Conservation (phyloP, 2,888 invertebrate genomes). For the Lepetodrilus schrolli region DNA sequence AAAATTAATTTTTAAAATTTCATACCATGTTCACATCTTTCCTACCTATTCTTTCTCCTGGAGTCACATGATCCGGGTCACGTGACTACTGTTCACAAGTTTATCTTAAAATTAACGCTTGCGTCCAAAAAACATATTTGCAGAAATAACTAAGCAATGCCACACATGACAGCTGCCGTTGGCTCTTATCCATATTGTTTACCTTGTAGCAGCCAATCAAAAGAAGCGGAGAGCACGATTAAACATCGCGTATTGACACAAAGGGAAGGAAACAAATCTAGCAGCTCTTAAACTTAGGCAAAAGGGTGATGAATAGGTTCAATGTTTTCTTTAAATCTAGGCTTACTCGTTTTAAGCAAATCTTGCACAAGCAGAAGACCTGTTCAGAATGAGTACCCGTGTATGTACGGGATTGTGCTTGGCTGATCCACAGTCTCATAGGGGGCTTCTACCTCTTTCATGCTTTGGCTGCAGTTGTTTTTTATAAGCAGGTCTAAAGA, state of each 20-base stretch:
- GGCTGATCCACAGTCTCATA: too few relatives aligned
- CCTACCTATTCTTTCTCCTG: too few relatives aligned
- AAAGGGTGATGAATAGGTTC: slow-evolving; percentile 8
- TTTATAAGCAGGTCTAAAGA: too few relatives aligned
- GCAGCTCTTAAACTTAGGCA: slow-evolving; percentile 23
- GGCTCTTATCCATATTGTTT: background rate
- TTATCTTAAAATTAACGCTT: background rate
- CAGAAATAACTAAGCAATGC: slow-evolving; percentile 26
- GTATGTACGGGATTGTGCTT: too few relatives aligned
- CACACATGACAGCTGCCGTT: slow-evolving; percentile 21
- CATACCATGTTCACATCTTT: too few relatives aligned
- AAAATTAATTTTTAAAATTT: too few relatives aligned
- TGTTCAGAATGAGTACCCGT: too few relatives aligned
- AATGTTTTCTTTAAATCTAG: slow-evolving; percentile 7
- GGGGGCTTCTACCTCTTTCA: too few relatives aligned
- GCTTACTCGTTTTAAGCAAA: slow-evolving; percentile 20
- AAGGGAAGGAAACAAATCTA: background rate
- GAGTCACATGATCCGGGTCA: too few relatives aligned
- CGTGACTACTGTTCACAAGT: too few relatives aligned
- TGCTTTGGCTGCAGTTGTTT: too few relatives aligned
- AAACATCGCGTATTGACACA: slow-evolving; percentile 13
- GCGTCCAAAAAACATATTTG: slow-evolving; percentile 3
- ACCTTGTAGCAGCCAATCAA: slow-evolving; percentile 3
- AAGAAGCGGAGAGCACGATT: slow-evolving; percentile 10
- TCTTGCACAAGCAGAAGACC: background rate